Evolutionary conservation across 2,797 vertebrate species (phyloP).

Genomic region (Prionace glauca): DNA sequence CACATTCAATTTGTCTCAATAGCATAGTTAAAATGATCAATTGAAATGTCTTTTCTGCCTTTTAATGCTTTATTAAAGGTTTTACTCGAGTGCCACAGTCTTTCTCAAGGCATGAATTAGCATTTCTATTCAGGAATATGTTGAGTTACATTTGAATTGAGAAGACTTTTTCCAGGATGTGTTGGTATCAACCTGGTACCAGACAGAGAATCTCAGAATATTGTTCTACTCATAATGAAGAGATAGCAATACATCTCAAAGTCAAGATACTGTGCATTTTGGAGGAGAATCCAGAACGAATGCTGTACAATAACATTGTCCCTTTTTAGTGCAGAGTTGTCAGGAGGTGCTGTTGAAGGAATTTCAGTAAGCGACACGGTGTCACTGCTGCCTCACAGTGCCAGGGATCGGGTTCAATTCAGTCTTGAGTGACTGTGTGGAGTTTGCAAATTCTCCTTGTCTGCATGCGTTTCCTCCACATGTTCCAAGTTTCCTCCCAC

Average conservation of each 20-base stretch:
- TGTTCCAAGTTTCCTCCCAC: no score
- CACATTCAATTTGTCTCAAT: background rate
- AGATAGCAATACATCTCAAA: background rate
- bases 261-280: background rate
- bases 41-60: background rate
- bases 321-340: background rate
- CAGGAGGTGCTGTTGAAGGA: background rate
- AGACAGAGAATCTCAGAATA: background rate
- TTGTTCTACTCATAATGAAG: background rate
- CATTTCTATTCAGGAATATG: background rate
- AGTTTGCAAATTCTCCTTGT: no score
- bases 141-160: background rate
- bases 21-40: background rate
- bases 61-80: background rate
- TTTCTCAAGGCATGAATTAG: background rate
- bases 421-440: no score
- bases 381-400: no score
- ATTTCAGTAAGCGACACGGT: background rate
- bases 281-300: background rate
- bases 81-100: background rate
- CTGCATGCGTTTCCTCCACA: no score
- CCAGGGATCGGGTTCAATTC: no score
- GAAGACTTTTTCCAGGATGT: background rate
- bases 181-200: background rate
- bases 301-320: background rate